These are phyloP conservation scores for Campoplex nolae DNA, from an alignment of 2,888 invertebrate species.

Conservation along the genomic window DNA sequence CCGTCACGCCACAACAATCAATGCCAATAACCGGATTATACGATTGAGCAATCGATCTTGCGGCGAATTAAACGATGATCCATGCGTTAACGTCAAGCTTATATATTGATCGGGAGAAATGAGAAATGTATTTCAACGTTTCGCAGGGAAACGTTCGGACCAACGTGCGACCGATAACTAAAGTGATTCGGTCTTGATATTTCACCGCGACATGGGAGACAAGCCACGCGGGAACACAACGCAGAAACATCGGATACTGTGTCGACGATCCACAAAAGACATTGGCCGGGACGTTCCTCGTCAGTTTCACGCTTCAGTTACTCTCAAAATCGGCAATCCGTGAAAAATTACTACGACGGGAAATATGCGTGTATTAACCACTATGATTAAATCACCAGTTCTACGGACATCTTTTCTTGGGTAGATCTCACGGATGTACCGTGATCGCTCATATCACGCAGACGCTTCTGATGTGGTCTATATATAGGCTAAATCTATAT, in stretches of 20 bases:
- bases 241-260: constrained; percentile 53
- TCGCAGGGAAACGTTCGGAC: constrained; percentile 73
- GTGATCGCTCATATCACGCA: constrained; percentile 16
- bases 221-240: constrained; percentile 63
- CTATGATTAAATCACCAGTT: constrained; percentile 75
- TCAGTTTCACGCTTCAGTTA: constrained; percentile 82
- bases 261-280: constrained; percentile 59
- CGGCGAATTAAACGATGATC: neutral
- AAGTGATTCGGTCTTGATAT: constrained; percentile 80
- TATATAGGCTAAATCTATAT: constrained; percentile 13
- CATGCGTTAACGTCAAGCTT: neutral
- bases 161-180: constrained; percentile 82
- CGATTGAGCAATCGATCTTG: neutral
- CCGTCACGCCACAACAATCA: neutral
- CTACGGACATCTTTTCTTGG: constrained; percentile 66
- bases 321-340: constrained; percentile 82
- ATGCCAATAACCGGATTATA: neutral
- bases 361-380: constrained; percentile 80
- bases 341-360: constrained; percentile 81
- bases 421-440: constrained; percentile 67
- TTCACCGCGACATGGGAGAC: constrained; percentile 72
- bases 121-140: constrained; percentile 9
- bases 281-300: constrained; percentile 52
- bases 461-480: neutral
- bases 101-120: neutral